Evolutionary conservation across 1,140 invertebrate genomes (phyloP).

Genomic region (Saxidomus purpurata): DNA sequence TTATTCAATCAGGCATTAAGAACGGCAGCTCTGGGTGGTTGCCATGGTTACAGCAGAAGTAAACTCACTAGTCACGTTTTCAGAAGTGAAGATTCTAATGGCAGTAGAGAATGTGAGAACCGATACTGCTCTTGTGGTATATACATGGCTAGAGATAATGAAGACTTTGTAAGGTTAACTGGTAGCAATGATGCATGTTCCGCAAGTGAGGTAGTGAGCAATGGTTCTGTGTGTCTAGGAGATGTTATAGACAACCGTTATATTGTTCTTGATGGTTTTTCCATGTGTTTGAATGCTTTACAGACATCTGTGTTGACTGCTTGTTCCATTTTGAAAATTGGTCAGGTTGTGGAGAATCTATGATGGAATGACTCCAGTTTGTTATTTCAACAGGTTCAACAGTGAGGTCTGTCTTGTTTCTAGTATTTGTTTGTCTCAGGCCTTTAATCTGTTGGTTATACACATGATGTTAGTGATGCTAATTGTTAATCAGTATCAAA

Average conservation of each 20-base stretch:
- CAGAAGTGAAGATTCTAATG: background rate
- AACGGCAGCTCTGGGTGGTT: background rate
- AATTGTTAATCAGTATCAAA: too few relatives aligned
- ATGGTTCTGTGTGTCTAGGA: background rate
- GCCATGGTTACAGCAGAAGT: background rate
- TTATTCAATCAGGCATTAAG: background rate
- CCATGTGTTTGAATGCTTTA: conserved; percentile 36
- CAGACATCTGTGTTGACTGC: conserved; percentile 54
- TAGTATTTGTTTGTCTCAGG: too few relatives aligned
- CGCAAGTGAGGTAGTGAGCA: background rate
- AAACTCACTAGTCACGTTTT: conserved; percentile 9
- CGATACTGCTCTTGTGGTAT: background rate
- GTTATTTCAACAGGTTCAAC: too few relatives aligned
- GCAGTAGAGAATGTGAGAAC: background rate
- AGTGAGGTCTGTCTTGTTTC: too few relatives aligned
- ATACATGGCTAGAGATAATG: background rate
- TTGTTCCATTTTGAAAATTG: conserved; percentile 57
- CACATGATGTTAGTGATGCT: too few relatives aligned
- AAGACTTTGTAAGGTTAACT: background rate
- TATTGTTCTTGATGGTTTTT: conserved; percentile 48
- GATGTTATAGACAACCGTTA: conserved; percentile 1
- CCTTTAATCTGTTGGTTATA: too few relatives aligned
- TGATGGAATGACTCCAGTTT: too few relatives aligned
- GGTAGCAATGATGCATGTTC: background rate
- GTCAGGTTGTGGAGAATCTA: conserved; percentile 61